A percentile compares a stretch with the other conserved stretches of the same genome.
Evolutionary conservation across 2,797 vertebrate species (phyloP).

Genomic region (Megaceryle alcyon): DNA sequence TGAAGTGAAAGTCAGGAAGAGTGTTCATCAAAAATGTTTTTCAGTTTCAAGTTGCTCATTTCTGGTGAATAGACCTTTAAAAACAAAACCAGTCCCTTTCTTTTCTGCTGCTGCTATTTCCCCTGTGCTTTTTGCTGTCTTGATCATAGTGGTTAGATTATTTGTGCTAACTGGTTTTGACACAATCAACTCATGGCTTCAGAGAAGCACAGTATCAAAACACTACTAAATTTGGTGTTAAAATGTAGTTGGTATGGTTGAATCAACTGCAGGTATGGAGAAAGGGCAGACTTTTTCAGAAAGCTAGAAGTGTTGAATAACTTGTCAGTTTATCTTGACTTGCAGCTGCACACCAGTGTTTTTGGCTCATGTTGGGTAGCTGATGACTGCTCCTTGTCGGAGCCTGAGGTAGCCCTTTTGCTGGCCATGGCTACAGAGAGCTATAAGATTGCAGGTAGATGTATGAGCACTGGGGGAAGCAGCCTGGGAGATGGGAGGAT

Average conservation of each 20-base stretch:
- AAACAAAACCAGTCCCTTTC: slow-evolving; percentile 20
- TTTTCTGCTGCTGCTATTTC: background rate
- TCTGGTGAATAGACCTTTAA: slow-evolving; percentile 26
- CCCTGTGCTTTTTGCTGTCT: background rate
- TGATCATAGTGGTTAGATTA: background rate
- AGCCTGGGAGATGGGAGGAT: background rate
- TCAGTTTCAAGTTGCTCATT: slow-evolving; percentile 43
- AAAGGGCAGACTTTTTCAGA: background rate
- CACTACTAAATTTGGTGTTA: background rate
- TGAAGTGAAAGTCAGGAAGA: slow-evolving; percentile 33
- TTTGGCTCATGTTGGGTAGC: background rate
- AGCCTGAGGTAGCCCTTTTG: background rate
- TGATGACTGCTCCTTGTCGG: background rate
- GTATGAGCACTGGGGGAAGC: background rate
- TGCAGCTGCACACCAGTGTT: background rate
- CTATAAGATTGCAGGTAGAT: fast-evolving
- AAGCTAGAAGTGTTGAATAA: background rate
- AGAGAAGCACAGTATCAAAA: background rate
- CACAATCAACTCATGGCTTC: background rate
- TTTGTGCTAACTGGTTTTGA: background rate
- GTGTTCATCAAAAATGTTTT: slow-evolving; percentile 55
- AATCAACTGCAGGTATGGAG: background rate
- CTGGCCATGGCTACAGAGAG: background rate
- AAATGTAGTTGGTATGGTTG: background rate
- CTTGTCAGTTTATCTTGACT: background rate